Evolutionary conservation across 2,797 vertebrate genomes (phyloP), one percentile per base, ranked within the genome.

Genomic region (Calcarius lapponicus): DNA sequence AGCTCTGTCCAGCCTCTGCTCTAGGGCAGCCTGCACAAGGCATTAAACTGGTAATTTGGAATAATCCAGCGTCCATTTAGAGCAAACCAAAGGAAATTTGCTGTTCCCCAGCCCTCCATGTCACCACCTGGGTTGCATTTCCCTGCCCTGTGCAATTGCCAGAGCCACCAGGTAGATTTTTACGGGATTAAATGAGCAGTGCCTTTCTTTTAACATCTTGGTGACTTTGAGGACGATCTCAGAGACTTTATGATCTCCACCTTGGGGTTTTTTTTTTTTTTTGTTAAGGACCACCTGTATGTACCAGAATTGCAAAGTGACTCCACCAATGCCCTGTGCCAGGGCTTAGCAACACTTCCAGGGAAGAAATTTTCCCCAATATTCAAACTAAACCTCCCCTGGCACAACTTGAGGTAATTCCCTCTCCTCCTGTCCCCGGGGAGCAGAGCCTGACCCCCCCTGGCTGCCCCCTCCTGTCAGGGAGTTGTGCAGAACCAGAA

Each of bases 181-280:
- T 32, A 17, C 0, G 3, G 60, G 25, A 19, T 69, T 54, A 24
- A 47, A 61, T 0, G 2, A 64, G 19, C 32, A 43, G 7, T 1
- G 8, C 11, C n/a, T n/a, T 51, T 34, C 60, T 17, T 72, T 84
- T 15, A 22, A 28, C 8, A 14, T 1, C 1, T 10, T 19, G 47
- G 34, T 36, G 58, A 9, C 71, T 31, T n/a, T 2, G 13, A 57
- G 34, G 22, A 75, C 26, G 8, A 73, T 36, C 66, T 71, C 51
- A 43, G 56, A 36, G 24, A 57, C 17, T 81, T 73, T 2, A 8
- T 1, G 3, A 15, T 4, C 20, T 26, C 20, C 7, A 12, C 10
- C 11, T 29, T 31, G 34, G 6, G 2, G 1, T 19, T n/a, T 47
- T 38, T 54, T 42, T 19, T n/a, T 47, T 38, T 54, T 42, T 60